Evolutionary conservation across 2,888 invertebrate species (phyloP).

Genomic region (Phengaris arion): DNA sequence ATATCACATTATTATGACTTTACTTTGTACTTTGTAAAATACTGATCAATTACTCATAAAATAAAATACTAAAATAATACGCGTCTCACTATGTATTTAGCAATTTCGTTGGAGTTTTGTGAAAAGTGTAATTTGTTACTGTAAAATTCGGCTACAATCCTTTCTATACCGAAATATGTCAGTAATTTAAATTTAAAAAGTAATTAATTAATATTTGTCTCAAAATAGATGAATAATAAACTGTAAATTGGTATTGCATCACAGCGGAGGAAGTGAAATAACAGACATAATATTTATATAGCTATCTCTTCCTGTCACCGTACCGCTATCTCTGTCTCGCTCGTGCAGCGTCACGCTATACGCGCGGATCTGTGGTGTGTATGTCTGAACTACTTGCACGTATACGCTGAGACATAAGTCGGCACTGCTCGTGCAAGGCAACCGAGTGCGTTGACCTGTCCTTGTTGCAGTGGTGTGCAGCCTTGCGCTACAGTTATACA

Average conservation of each 20-base stretch:
- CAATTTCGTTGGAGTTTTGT: not conserved
- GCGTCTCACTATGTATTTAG: not conserved
- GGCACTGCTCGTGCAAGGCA: slow-evolving; percentile 71
- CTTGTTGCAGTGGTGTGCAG: slow-evolving; percentile 76
- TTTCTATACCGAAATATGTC: slow-evolving; percentile 8
- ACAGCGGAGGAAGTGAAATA: slow-evolving; percentile 78
- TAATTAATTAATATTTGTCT: slow-evolving; percentile 67
- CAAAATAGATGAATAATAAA: slow-evolving; percentile 63
- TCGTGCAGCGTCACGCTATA: slow-evolving; percentile 51
- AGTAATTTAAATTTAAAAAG: slow-evolving; percentile 38
- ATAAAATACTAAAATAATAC: not conserved
- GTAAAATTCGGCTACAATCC: not conserved
- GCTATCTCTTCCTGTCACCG: slow-evolving; percentile 59
- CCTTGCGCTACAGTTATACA: slow-evolving; percentile 77
- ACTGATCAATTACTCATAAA: not conserved
- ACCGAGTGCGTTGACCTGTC: slow-evolving; percentile 79
- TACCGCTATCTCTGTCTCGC: slow-evolving; percentile 67
- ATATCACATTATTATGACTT: not conserved
- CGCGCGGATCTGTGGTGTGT: slow-evolving; percentile 50
- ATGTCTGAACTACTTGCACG: slow-evolving; percentile 51
- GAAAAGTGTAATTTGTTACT: not conserved
- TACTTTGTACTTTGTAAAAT: not conserved
- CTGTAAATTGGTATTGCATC: slow-evolving; percentile 75
- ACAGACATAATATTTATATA: slow-evolving; percentile 78
- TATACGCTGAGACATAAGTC: slow-evolving; percentile 48